A percentile compares a stretch with the other conserved stretches of the same genome.
phyloP scores from a whole-genome alignment of 2,797 vertebrate species.

The Bryconaethiops microstoma region DNA sequence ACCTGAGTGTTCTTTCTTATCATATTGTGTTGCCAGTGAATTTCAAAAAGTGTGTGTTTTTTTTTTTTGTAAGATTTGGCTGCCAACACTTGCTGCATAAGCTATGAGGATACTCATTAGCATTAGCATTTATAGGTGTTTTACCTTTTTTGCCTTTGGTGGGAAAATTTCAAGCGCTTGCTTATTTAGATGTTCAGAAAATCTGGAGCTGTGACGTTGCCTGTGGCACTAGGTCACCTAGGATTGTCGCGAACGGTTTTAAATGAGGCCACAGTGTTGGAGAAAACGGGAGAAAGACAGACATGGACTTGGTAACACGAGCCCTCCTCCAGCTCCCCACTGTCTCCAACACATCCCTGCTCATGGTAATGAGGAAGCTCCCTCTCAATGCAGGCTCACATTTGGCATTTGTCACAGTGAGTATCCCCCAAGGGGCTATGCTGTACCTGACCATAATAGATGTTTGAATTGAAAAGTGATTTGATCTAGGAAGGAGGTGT shows the following conservation, averaged over 20 bases:
- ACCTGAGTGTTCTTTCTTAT: slow-evolving; percentile 35
- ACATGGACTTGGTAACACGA: slow-evolving; percentile 51
- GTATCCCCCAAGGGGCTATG: slow-evolving; percentile 63
- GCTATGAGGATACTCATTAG: no score
- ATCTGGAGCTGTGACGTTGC: slow-evolving; percentile 32
- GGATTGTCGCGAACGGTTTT: slow-evolving; percentile 60
- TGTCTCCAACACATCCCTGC: slow-evolving; percentile 60
- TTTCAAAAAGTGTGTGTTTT: slow-evolving; percentile 15
- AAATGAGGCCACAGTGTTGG: slow-evolving; percentile 60
- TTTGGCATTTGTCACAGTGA: slow-evolving; percentile 68
- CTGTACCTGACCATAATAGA: slow-evolving; percentile 67
- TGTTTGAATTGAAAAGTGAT: slow-evolving; percentile 68
- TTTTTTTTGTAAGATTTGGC: background rate
- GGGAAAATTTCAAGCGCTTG: slow-evolving; percentile 17
- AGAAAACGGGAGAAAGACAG: slow-evolving; percentile 52
- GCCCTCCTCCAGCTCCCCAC: slow-evolving; percentile 52
- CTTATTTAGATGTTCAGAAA: slow-evolving; percentile 22
- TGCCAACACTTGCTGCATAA: no score
- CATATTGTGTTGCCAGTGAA: slow-evolving; percentile 1
- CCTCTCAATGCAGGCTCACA: slow-evolving; percentile 62
- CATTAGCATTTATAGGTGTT: background rate
- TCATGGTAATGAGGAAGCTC: slow-evolving; percentile 61
- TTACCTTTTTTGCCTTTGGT: slow-evolving; percentile 16
- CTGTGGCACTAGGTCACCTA: slow-evolving; percentile 63
- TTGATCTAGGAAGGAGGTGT: slow-evolving; percentile 63